phyloP scores from a whole-genome alignment of 2,113 vertebrate species.

The Actinemys pallida region DNA sequence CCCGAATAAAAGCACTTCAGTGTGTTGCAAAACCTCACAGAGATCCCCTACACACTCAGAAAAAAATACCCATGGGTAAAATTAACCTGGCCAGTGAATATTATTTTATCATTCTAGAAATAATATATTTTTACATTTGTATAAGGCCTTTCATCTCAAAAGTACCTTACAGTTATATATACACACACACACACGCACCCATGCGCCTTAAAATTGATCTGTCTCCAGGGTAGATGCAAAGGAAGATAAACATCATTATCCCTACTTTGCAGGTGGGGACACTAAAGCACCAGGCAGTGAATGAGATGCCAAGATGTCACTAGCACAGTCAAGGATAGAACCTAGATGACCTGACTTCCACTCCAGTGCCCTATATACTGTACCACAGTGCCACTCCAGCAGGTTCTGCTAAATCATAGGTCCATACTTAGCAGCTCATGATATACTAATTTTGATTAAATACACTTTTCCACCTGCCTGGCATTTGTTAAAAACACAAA shows the following conservation, averaged over 20 bases:
- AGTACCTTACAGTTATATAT: not conserved
- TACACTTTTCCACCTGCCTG: not conserved
- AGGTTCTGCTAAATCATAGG: not conserved
- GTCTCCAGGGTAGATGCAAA: not conserved
- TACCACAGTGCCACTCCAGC: not conserved
- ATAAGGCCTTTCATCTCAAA: not conserved
- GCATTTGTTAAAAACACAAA: not conserved
- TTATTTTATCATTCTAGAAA: not conserved
- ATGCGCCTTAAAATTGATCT: not conserved
- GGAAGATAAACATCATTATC: not conserved
- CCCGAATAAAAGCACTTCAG: not conserved
- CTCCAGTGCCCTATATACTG: not conserved
- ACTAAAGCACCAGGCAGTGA: not conserved
- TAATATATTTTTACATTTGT: not conserved
- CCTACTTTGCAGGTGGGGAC: not conserved
- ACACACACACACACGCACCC: not conserved
- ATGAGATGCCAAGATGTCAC: not conserved
- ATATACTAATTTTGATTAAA: not conserved
- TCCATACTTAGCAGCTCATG: not conserved
- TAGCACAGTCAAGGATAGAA: not conserved
- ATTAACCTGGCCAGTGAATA: not conserved
- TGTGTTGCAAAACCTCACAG: not conserved
- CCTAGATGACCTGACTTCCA: not conserved
- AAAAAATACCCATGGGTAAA: not conserved
- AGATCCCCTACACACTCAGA: not conserved